These are phyloP conservation scores for Chiridota heheva DNA, from an alignment of 35 echinoderm and acorn worm genomes.

Conservation along the genomic window DNA sequence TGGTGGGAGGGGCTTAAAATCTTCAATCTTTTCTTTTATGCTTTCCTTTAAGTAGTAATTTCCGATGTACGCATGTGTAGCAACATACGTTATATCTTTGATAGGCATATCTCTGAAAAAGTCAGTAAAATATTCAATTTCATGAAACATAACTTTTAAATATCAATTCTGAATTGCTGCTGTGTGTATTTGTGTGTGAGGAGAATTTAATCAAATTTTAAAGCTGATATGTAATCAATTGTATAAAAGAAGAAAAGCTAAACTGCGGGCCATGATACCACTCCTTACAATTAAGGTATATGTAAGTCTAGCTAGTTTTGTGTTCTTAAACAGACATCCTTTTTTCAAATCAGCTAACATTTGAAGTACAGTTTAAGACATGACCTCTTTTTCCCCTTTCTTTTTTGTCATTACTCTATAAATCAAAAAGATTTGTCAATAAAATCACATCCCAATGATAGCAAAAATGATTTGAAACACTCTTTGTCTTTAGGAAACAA, in stretches of 20 bases:
- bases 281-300: not conserved
- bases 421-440: too few relatives aligned
- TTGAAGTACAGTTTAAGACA: too few relatives aligned
- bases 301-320: not conserved
- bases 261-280: not conserved
- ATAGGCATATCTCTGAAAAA: conserved; percentile 63
- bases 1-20: conserved; percentile 34
- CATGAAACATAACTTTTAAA: not conserved
- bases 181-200: not conserved
- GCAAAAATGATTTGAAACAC: too few relatives aligned
- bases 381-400: too few relatives aligned
- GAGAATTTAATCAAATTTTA: not conserved
- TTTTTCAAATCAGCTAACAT: too few relatives aligned
- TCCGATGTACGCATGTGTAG: conserved; percentile 57
- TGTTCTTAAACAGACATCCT: too few relatives aligned
- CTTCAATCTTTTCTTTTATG: conserved; percentile 63
- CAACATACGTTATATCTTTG: conserved; percentile 52
- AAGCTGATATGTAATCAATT: not conserved
- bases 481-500: too few relatives aligned
- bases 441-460: too few relatives aligned
- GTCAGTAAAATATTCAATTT: not conserved
- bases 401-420: too few relatives aligned
- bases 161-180: not conserved
- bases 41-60: conserved; percentile 56
- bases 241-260: not conserved